phyloP scores from a whole-genome alignment of 2,888 invertebrate genomes.

The Campoletis raptor region DNA sequence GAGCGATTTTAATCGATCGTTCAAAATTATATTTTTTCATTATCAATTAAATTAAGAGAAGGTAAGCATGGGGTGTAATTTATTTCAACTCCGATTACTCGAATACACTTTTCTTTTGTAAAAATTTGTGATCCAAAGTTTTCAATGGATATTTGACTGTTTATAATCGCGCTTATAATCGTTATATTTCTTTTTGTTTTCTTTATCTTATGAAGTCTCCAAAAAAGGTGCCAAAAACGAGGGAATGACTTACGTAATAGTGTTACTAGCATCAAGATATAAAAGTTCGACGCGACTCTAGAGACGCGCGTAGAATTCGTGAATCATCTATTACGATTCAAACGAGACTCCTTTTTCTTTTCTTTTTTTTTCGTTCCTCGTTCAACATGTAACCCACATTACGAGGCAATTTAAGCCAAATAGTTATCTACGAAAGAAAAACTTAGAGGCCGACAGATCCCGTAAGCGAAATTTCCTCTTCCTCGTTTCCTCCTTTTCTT shows the following conservation, averaged over 20 bases:
- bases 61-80: background rate
- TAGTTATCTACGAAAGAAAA: conserved; percentile 50
- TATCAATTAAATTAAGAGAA: background rate
- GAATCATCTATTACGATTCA: conserved; percentile 60
- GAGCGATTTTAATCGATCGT: background rate
- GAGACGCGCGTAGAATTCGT: conserved; percentile 27
- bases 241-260: background rate
- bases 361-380: conserved; percentile 9
- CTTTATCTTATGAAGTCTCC: background rate
- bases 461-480: conserved; percentile 67
- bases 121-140: background rate
- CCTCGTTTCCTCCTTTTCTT: conserved; percentile 53
- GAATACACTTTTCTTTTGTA: background rate
- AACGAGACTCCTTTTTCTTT: conserved; percentile 36
- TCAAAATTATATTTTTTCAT: background rate
- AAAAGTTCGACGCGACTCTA: conserved; percentile 12
- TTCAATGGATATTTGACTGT: background rate
- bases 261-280: background rate
- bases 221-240: background rate
- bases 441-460: conserved; percentile 49
- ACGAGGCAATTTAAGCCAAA: conserved; percentile 46
- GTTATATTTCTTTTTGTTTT: background rate
- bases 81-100: background rate
- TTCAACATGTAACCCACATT: conserved; percentile 28
- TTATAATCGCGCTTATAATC: background rate